A percentile compares a stretch with the other conserved stretches of the same genome.
Conservation (phyloP, 2,797 vertebrate species). For the Phataginus tricuspis region DNA sequence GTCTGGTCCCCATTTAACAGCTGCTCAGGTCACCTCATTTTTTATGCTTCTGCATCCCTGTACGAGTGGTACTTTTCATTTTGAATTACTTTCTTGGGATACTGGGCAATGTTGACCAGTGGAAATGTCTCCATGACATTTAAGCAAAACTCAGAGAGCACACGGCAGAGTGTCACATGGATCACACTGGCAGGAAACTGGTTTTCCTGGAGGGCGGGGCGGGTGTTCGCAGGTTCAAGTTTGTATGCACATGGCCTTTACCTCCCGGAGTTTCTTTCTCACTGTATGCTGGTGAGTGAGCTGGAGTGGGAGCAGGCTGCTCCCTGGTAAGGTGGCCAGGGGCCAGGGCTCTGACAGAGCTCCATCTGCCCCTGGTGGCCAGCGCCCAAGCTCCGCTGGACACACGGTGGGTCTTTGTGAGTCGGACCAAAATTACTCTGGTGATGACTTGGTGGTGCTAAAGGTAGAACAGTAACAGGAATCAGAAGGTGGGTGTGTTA, state of each 20-base stretch:
- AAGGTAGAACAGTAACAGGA: neutral
- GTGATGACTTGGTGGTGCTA: too few species aligned
- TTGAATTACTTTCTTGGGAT: neutral
- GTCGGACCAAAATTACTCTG: neutral
- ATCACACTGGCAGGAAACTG: too few species aligned
- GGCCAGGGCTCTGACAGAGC: neutral
- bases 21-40: too few species aligned
- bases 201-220: accelerated
- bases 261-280: neutral
- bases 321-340: neutral
- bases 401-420: too few species aligned
- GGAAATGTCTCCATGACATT: neutral
- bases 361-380: too few species aligned
- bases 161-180: neutral
- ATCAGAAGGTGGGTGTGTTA: neutral
- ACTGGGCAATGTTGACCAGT: too few species aligned
- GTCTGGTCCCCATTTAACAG: neutral
- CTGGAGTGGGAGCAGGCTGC: neutral
- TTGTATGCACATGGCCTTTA: accelerated
- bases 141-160: neutral
- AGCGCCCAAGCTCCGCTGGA: neutral
- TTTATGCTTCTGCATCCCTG: neutral
- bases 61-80: neutral
- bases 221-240: accelerated
- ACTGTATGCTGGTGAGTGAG: neutral